phyloP scores from a whole-genome alignment of 2,797 vertebrate species.

The Carcharodon carcharias region DNA sequence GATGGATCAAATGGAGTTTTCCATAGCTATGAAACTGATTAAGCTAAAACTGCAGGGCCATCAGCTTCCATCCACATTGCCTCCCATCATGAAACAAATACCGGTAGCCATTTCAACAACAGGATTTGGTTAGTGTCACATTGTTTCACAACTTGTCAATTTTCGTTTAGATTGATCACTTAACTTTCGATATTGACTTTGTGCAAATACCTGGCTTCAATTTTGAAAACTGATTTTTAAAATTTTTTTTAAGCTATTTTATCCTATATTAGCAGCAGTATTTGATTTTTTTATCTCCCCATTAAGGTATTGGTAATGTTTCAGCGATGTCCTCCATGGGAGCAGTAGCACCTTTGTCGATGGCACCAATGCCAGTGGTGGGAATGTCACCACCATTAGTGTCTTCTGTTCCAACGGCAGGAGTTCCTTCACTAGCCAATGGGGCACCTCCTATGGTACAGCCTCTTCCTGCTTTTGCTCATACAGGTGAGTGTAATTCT shows the following conservation, averaged over 20 bases:
- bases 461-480: constrained; percentile 80
- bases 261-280: no score
- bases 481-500: constrained; percentile 65
- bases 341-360: constrained; percentile 76
- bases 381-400: constrained; percentile 87
- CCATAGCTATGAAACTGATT: constrained; percentile 98
- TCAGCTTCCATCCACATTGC: constrained; percentile 77
- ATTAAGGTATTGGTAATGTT: constrained; percentile 73
- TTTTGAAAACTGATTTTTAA: neutral
- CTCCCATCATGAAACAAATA: constrained; percentile 83
- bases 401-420: constrained; percentile 69
- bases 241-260: neutral
- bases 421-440: constrained; percentile 82
- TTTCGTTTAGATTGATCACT: neutral
- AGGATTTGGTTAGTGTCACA: constrained; percentile 70
- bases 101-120: constrained; percentile 66
- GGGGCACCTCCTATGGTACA: constrained; percentile 84
- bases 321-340: constrained; percentile 66
- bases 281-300: neutral
- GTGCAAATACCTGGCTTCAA: neutral
- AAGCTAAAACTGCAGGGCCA: constrained; percentile 95
- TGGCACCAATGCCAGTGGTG: constrained; percentile 76
- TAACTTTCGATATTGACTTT: neutral
- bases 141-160: neutral
- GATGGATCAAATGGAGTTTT: constrained; percentile 96